These are phyloP conservation scores for Amphimedon queenslandica DNA, from an alignment of 37 sponge, comb jelly and placozoan genomes.

Conservation along the genomic window DNA sequence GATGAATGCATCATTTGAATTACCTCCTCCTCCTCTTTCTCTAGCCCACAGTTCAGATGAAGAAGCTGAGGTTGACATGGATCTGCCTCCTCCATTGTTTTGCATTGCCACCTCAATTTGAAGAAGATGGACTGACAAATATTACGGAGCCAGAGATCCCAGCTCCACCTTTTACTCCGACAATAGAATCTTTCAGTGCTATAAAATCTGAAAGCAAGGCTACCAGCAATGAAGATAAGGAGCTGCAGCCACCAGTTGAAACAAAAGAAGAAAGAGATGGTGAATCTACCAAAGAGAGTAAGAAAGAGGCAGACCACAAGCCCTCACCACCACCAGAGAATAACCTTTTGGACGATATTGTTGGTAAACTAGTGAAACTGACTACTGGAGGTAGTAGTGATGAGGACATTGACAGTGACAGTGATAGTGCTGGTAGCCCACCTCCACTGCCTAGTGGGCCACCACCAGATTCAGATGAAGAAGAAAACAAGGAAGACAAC, in stretches of 20 bases:
- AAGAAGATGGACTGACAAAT: too few species aligned
- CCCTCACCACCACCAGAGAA: neutral
- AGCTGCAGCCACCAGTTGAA: constrained; percentile 1
- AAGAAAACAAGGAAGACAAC: neutral
- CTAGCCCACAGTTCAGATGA: too few species aligned
- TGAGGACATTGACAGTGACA: constrained; percentile 28
- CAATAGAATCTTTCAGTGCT: neutral
- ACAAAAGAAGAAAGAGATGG: constrained; percentile 11
- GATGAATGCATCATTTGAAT: neutral
- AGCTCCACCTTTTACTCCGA: too few species aligned
- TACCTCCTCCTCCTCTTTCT: too few species aligned
- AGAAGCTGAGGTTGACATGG: too few species aligned
- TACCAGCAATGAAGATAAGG: constrained; percentile 11
- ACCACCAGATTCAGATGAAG: constrained; percentile 25
- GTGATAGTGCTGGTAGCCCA: neutral
- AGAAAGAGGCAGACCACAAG: neutral
- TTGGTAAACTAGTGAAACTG: neutral
- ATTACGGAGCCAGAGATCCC: too few species aligned
- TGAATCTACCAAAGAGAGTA: neutral
- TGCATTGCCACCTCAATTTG: too few species aligned
- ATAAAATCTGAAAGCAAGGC: neutral
- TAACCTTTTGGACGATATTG: neutral
- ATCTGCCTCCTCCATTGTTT: too few species aligned
- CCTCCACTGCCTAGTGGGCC: constrained; percentile 11
- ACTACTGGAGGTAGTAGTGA: neutral